Percentiles rank a stretch among this genome's conserved stretches.
phyloP scores from a whole-genome alignment of 2,797 vertebrate species.

The Sphenopsis melanotis region DNA sequence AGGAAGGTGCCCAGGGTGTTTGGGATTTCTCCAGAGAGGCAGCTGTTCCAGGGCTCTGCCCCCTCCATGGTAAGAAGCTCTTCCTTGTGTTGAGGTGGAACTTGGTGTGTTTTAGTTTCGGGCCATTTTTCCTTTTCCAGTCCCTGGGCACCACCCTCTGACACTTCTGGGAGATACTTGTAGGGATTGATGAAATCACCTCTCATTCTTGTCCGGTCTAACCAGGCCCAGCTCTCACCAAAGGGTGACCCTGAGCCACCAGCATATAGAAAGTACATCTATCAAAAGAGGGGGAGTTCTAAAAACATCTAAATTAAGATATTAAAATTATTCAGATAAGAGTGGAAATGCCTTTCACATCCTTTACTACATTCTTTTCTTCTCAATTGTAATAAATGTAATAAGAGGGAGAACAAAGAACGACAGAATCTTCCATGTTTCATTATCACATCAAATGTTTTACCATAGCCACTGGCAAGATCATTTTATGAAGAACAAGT shows the following conservation, averaged over 20 bases:
- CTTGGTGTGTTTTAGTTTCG: not conserved
- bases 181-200: too few relatives aligned
- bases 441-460: not conserved
- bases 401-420: not conserved
- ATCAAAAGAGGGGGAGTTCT: not conserved
- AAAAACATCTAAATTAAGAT: not conserved
- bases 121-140: not conserved
- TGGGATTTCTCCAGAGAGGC: not conserved
- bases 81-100: accelerated
- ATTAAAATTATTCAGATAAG: not conserved
- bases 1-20: not conserved
- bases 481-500: not conserved
- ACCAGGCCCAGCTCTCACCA: not conserved
- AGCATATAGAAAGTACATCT: not conserved
- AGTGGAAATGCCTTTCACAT: not conserved
- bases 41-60: not conserved
- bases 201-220: not conserved
- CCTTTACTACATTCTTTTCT: not conserved
- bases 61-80: not conserved
- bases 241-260: not conserved
- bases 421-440: not conserved
- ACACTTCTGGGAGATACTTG: not conserved
- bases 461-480: not conserved
- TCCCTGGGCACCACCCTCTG: not conserved
- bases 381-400: not conserved